These are phyloP conservation scores for Willowsia nigromaculata DNA, from an alignment of 2,888 invertebrate species.

Conservation along the genomic window DNA sequence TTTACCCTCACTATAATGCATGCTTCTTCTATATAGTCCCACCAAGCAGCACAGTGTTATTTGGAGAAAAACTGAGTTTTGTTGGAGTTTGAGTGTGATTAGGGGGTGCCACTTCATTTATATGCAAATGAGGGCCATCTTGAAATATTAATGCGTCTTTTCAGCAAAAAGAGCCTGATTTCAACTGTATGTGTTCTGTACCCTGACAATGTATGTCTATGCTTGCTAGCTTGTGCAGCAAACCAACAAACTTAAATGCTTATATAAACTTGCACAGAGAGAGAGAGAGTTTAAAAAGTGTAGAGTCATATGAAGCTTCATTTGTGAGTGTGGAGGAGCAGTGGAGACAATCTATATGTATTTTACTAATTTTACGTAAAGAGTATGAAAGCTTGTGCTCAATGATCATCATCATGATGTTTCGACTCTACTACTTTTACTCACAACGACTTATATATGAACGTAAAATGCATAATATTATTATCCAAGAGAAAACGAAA, in stretches of 20 bases:
- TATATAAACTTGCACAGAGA: constrained; percentile 24
- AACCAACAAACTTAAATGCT: constrained; percentile 52
- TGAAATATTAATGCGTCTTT: constrained; percentile 79
- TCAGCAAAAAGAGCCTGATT: constrained; percentile 67
- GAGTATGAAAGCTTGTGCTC: constrained; percentile 35
- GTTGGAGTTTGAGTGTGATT: constrained; percentile 76
- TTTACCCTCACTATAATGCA: neutral
- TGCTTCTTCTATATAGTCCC: neutral
- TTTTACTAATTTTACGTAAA: constrained; percentile 60
- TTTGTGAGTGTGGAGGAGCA: neutral
- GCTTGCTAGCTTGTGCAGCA: constrained; percentile 38
- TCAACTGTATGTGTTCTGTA: constrained; percentile 46
- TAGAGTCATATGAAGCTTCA: constrained; percentile 29
- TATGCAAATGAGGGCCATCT: constrained; percentile 79
- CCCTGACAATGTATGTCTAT: constrained; percentile 20
- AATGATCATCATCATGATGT: neutral
- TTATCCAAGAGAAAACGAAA: constrained; percentile 43
- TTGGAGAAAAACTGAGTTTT: constrained; percentile 69
- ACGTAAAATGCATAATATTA: constrained; percentile 44
- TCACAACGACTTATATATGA: neutral
- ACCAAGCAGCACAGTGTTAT: constrained; percentile 15
- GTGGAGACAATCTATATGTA: constrained; percentile 46
- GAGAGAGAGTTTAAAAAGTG: constrained; percentile 29
- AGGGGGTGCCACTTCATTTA: constrained; percentile 79
- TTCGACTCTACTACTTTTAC: constrained; percentile 25